A percentile compares a stretch with the other conserved stretches of the same genome.
Conservation (phyloP, 2,888 invertebrate species). For the Craniophora ligustri region DNA sequence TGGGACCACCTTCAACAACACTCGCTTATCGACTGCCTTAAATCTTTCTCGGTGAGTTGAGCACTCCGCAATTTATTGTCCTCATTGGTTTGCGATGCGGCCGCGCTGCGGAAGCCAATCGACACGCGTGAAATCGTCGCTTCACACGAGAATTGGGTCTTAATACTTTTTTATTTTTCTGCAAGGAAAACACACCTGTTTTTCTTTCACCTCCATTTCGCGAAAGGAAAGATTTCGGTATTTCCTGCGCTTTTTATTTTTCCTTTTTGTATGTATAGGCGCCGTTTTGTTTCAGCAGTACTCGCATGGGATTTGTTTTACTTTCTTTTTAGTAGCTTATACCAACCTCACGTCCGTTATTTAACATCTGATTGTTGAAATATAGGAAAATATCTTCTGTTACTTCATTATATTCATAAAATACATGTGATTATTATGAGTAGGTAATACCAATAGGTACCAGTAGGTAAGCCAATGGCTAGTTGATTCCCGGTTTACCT, state of each 20-base stretch:
- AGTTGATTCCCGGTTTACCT: no score
- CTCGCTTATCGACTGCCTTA: slow-evolving; percentile 75
- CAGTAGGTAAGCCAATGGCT: no score
- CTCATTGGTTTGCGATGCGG: slow-evolving; percentile 59
- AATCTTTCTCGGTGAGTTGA: slow-evolving; percentile 77
- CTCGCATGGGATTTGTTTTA: slow-evolving; percentile 41
- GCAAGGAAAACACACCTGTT: slow-evolving; percentile 48
- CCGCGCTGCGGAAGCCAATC: slow-evolving; percentile 52
- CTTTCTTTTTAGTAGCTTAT: slow-evolving; percentile 21
- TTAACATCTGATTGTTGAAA: slow-evolving; percentile 14
- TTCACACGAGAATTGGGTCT: slow-evolving; percentile 50
- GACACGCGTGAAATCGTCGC: slow-evolving; percentile 57
- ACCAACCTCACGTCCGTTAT: no score
- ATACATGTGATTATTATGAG: no score
- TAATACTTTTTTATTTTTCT: slow-evolving; percentile 59
- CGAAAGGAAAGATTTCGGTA: slow-evolving; percentile 38
- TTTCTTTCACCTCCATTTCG: slow-evolving; percentile 31
- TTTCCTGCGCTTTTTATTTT: slow-evolving; percentile 44
- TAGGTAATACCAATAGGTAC: no score
- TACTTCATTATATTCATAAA: no score
- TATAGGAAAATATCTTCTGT: not conserved
- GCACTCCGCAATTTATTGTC: slow-evolving; percentile 63
- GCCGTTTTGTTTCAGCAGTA: slow-evolving; percentile 29
- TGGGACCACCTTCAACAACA: slow-evolving; percentile 68
- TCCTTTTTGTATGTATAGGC: slow-evolving; percentile 16